These are phyloP conservation scores for Actinia equina DNA, from an alignment of 64 coral and sea anemone species.

Conservation along the genomic window DNA sequence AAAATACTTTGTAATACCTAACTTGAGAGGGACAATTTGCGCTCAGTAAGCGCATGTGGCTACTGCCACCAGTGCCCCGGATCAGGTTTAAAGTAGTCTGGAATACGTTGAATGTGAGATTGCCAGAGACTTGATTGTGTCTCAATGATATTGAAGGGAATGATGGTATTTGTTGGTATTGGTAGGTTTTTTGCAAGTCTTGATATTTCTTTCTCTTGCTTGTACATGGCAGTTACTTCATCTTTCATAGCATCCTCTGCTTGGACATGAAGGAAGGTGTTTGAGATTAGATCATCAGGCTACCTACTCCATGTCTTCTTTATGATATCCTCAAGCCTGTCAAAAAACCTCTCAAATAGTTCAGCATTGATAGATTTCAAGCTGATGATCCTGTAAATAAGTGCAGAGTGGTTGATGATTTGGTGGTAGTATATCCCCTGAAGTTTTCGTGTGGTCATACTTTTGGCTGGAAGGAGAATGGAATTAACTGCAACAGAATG, in stretches of 20 bases:
- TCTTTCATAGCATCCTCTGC: constrained; percentile 4
- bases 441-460: constrained; percentile 17
- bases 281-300: constrained; percentile 27
- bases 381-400: constrained; percentile 1
- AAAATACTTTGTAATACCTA: too few relatives aligned
- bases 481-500: background rate
- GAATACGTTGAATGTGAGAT: constrained; percentile 15
- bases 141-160: background rate
- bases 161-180: constrained; percentile 20
- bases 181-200: constrained; percentile 21
- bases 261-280: constrained; percentile 15
- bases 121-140: background rate
- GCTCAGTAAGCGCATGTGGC: too few relatives aligned
- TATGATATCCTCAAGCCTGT: constrained; percentile 44
- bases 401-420: constrained; percentile 21
- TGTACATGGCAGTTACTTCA: background rate
- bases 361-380: constrained; percentile 28
- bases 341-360: constrained; percentile 30
- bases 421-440: constrained; percentile 33
- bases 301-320: constrained; percentile 39
- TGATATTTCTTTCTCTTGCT: constrained; percentile 28
- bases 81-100: background rate
- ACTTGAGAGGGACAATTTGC: too few relatives aligned
- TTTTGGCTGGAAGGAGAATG: constrained; percentile 9
- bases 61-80: background rate